These are phyloP conservation scores for Cryptotermes secundus DNA, from an alignment of 1,140 invertebrate genomes.

Conservation along the genomic window DNA sequence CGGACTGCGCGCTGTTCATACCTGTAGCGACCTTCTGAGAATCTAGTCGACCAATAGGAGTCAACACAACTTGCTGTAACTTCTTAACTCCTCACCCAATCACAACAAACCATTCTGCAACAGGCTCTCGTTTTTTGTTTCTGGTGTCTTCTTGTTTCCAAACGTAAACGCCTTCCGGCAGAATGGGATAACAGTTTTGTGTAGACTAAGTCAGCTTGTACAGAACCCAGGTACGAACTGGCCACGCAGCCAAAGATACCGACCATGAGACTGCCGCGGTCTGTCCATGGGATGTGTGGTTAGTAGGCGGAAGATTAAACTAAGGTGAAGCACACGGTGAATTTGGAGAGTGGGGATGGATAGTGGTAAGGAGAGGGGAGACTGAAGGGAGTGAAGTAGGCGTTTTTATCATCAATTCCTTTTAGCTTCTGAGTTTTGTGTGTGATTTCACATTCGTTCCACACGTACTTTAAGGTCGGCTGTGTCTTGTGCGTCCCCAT, in stretches of 20 bases:
- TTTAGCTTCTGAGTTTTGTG: background rate
- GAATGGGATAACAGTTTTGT: too few species aligned
- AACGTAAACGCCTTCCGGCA: background rate
- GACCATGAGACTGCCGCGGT: background rate
- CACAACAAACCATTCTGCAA: background rate
- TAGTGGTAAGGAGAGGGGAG: background rate
- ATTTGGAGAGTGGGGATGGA: background rate
- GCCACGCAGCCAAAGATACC: background rate
- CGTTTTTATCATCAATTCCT: slow-evolving; percentile 7
- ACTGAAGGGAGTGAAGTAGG: background rate
- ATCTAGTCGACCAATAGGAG: background rate
- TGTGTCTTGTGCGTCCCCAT: background rate
- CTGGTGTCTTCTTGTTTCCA: background rate
- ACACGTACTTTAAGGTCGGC: background rate
- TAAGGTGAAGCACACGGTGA: background rate
- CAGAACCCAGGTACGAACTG: background rate
- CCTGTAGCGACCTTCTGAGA: background rate
- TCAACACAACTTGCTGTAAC: background rate
- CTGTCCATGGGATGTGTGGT: background rate
- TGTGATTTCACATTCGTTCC: background rate
- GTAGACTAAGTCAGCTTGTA: background rate
- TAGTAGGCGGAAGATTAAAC: background rate
- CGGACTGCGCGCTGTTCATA: background rate
- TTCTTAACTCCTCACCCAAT: background rate
- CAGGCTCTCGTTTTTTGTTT: background rate